Conservation (phyloP, 64 coral and sea anemone genomes). For the Porites australiensis region DNA sequence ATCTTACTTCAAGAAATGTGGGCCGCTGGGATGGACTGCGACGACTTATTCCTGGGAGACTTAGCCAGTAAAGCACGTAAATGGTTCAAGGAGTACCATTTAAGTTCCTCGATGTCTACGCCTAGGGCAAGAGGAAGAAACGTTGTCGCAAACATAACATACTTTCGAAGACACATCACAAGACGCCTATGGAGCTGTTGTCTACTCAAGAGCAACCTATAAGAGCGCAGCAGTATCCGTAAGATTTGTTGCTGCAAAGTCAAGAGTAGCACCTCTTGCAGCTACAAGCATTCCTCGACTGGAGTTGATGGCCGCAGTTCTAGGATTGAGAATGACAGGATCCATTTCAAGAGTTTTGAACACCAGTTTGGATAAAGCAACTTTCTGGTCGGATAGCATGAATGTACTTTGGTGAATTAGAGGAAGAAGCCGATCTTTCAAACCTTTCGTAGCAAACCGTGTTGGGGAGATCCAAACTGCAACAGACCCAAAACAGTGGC, state of each 20-base stretch:
- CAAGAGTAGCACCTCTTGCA: conserved; percentile 58
- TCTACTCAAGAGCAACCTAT: conserved; percentile 53
- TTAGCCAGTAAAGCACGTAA: conserved; percentile 38
- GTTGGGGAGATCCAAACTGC: not conserved
- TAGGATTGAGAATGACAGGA: conserved; percentile 55
- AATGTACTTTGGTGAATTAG: conserved; percentile 78
- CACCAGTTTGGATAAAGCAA: not conserved
- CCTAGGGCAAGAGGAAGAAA: conserved; percentile 53
- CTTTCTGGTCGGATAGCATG: conserved; percentile 64
- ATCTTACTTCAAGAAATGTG: conserved; percentile 81
- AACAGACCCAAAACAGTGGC: no score
- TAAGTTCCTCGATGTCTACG: conserved; percentile 73
- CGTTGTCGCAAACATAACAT: conserved; percentile 26
- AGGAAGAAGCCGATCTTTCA: conserved; percentile 56
- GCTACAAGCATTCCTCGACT: conserved; percentile 56
- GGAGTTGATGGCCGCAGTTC: conserved; percentile 74
- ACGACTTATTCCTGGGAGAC: conserved; percentile 56
- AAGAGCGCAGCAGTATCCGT: conserved; percentile 43
- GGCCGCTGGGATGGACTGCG: conserved; percentile 63
- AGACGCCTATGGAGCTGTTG: conserved; percentile 66
- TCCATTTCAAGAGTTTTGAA: conserved; percentile 37
- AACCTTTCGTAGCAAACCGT: conserved; percentile 51
- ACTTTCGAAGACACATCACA: conserved; percentile 55
- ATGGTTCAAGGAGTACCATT: conserved; percentile 72
- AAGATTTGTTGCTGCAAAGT: conserved; percentile 59